Conservation (phyloP, 2,113 vertebrate species). For the Hypomesus transpacificus region DNA sequence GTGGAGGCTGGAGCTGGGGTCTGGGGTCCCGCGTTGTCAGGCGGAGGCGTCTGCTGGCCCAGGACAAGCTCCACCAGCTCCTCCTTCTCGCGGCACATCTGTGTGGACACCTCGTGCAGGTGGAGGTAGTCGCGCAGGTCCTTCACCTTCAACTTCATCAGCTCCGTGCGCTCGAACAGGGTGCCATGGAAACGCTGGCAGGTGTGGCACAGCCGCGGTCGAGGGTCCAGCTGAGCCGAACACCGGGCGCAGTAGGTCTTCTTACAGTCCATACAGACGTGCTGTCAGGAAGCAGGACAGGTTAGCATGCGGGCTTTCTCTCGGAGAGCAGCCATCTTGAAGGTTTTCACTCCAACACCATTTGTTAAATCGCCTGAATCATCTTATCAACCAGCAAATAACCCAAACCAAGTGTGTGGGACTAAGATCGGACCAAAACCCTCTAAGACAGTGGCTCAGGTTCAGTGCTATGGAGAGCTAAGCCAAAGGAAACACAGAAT, state of each 20-base stretch:
- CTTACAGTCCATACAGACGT: slow-evolving; percentile 88
- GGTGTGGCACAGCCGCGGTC: slow-evolving; percentile 85
- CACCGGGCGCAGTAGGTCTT: slow-evolving; percentile 83
- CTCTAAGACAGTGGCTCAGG: no score
- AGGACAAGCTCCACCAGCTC: slow-evolving; percentile 93
- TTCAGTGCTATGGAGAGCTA: no score
- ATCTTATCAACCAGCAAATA: no score
- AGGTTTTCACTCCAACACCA: no score
- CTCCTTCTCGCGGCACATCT: slow-evolving; percentile 92
- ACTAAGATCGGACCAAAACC: no score
- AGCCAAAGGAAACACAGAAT: no score
- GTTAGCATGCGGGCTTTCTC: neutral
- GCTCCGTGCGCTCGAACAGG: slow-evolving; percentile 80
- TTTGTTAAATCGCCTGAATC: no score
- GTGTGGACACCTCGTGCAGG: slow-evolving; percentile 85
- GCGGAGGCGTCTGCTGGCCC: slow-evolving; percentile 69
- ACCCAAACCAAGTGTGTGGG: no score
- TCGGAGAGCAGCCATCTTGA: no score
- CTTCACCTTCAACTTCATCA: slow-evolving; percentile 98
- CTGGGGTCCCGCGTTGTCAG: slow-evolving; percentile 13
- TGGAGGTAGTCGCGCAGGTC: slow-evolving; percentile 92
- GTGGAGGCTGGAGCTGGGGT: slow-evolving; percentile 11
- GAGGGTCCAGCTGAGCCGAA: slow-evolving; percentile 68
- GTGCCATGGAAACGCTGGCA: slow-evolving; percentile 88
- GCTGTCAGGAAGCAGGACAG: slow-evolving; percentile 62